Evolutionary conservation across 2,113 vertebrate species (phyloP), one percentile per base, ranked within the genome.

Genomic region (Xenopus laevis): DNA sequence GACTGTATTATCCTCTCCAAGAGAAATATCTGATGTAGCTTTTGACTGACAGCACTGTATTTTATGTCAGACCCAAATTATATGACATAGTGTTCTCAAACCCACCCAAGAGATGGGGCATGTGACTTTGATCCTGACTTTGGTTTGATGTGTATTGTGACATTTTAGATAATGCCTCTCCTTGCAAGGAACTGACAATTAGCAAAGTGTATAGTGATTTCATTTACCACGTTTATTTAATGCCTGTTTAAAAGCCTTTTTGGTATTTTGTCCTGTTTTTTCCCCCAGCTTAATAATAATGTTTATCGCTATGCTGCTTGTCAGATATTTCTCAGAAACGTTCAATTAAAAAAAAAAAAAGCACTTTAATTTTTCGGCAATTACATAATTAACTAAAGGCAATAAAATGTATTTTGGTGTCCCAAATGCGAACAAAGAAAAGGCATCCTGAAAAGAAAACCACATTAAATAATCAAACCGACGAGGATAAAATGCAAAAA

Each of bases 51-150:
- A 40, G 33, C 33, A 9, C 33, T 40, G 33, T 40, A 40, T 40
- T 40, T 40, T 40, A 40, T 40, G 33, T 40, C 33, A 40, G 33
- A 40, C 33, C 33, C 33, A 40, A 40, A 40, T 40, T 6, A 40
- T 9, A 40, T 5, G 1, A 40, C 33, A 40, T 40, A 40, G 8
- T 40, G 6, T 40, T 40, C 33, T 40, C 33, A 40, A 40, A 40
- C 33, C 33, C 33, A 40, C 33, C 33, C 33, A 7, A 40, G 6
- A 40, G 33, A 40, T 40, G 33, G 33, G 33, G 33, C 33, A 40
- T 47, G 53, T 74, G 72, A 74, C 72, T 74, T 74, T 74, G 64
- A 60, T 30, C 7, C 7, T 61, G 72, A 74, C 72, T 67, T 74
- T 74, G 40, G 58, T 74, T 57, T 67, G 52, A 66, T 60, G 45